Evolutionary conservation across 1,140 invertebrate genomes (phyloP), one percentile per base, ranked within the genome.

Genomic region (Drosophila erecta): DNA sequence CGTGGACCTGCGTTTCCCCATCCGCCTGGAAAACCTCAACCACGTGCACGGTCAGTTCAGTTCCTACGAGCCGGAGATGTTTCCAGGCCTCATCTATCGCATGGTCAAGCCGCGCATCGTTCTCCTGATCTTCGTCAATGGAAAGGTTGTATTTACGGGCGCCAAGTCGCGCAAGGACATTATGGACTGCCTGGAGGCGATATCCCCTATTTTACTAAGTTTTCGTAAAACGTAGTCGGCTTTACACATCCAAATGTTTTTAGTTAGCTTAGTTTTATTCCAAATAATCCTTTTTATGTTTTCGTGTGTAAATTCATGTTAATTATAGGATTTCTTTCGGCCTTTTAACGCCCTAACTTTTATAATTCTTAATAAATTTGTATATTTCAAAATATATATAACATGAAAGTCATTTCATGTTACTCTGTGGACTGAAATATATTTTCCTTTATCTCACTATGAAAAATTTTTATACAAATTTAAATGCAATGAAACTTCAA

Each of bases 21-120:
- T 99, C 69, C 96, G 98, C 84, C 92, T 99, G 50, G 99, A 99
- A 94, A 97, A 98, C 69, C 93, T 99, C 5, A 97, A 98, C 90
- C 95, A 98, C 54, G 96, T 96, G 50, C 99, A 99, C 93, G 96
- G 96, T 41, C 98, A 99, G 92, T 99, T 99, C 93, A 96, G 96
- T 90, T 97, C 96, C 62, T 97, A 97, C 81, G 97, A 97, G 92
- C 97, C 97, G 14, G 97, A 97, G 93, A 92, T 99, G 53, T 99
- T 99, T 93, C 98, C 99, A 46, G 98, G 98, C 24, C 94, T 99
- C 37, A 99, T 99, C 62, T 99, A 99, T 93, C 94, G 99, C 84
- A 98, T 99, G 97, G 96, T 99, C 15, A 96, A 97, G 81, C 99
- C 99, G 7, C 95, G 97, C 84, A 96, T 99, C 60, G 98, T 99